These are phyloP conservation scores for Caenorhabditis doughertyi DNA, from an alignment of 2,888 invertebrate genomes.

Conservation along the genomic window DNA sequence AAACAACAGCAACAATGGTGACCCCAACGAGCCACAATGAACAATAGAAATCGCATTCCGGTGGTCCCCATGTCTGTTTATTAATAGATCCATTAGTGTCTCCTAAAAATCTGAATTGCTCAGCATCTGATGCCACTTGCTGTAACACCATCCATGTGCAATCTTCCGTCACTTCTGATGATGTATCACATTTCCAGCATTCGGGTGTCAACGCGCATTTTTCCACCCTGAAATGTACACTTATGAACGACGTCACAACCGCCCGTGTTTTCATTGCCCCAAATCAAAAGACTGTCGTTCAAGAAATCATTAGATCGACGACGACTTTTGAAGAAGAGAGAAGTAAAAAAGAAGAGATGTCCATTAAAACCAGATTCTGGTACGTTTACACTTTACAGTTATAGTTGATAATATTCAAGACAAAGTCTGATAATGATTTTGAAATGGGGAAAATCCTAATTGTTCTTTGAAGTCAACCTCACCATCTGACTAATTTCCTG, in stretches of 20 bases:
- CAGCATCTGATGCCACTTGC: conserved; percentile 42
- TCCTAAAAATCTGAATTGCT: conserved; percentile 27
- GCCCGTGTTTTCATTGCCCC: conserved; percentile 32
- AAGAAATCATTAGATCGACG: conserved; percentile 49
- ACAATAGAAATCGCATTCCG: conserved; percentile 66
- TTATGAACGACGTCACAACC: conserved; percentile 36
- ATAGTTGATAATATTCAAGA: conserved; percentile 20
- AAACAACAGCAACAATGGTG: conserved; percentile 36
- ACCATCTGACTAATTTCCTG: conserved; percentile 49
- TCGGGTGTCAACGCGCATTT: conserved; percentile 55
- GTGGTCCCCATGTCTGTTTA: conserved; percentile 64
- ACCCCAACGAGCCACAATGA: conserved; percentile 32
- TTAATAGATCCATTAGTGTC: conserved; percentile 31
- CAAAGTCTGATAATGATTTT: conserved; percentile 7
- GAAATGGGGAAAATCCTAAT: conserved; percentile 12
- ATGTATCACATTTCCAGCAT: conserved; percentile 63
- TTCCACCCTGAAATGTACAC: conserved; percentile 60
- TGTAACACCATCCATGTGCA: conserved; percentile 62
- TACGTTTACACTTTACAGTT: conserved; percentile 1
- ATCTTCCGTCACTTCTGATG: conserved; percentile 38
- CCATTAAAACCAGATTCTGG: conserved; percentile 37
- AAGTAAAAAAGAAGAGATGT: conserved; percentile 18
- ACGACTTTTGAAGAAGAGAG: conserved; percentile 49
- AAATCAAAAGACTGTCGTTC: conserved; percentile 30
- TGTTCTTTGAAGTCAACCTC: conserved; percentile 44